Evolutionary conservation across 2,113 vertebrate genomes (phyloP).

Genomic region (Podarcis muralis): DNA sequence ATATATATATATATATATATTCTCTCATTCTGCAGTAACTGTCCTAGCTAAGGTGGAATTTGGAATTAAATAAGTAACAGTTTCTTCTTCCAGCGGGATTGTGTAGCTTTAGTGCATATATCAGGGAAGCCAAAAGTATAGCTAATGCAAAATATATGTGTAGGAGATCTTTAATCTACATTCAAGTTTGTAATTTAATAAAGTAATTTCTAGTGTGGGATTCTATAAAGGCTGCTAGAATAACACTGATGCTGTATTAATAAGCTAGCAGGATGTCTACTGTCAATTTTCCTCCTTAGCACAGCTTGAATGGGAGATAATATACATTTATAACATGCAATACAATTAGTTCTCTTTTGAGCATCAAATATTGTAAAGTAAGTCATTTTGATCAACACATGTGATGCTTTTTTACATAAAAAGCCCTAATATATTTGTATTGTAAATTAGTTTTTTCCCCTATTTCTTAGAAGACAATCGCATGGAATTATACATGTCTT

Average conservation of each 20-base stretch:
- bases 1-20: background rate
- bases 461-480: conserved; percentile 75
- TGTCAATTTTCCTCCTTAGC: conserved; percentile 69
- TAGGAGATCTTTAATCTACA: conserved; percentile 45
- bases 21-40: conserved; percentile 43
- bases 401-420: conserved; percentile 68
- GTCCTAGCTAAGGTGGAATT: conserved; percentile 40
- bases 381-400: conserved; percentile 75
- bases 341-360: conserved; percentile 72
- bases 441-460: conserved; percentile 72
- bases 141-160: conserved; percentile 22
- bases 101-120: conserved; percentile 32
- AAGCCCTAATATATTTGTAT: conserved; percentile 71
- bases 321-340: conserved; percentile 70
- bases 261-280: conserved; percentile 55
- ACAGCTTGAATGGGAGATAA: conserved; percentile 69
- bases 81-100: conserved; percentile 44
- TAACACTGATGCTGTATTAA: conserved; percentile 40
- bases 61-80: conserved; percentile 51
- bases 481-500: conserved; percentile 70
- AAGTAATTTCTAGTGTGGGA: conserved; percentile 13
- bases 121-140: conserved; percentile 29
- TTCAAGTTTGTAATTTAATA: conserved; percentile 47
- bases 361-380: conserved; percentile 73
- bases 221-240: conserved; percentile 41